Base-by-base conservation (phyloP, 2,888 invertebrate species). In the Glyphotaelius pellucidus region DNA sequence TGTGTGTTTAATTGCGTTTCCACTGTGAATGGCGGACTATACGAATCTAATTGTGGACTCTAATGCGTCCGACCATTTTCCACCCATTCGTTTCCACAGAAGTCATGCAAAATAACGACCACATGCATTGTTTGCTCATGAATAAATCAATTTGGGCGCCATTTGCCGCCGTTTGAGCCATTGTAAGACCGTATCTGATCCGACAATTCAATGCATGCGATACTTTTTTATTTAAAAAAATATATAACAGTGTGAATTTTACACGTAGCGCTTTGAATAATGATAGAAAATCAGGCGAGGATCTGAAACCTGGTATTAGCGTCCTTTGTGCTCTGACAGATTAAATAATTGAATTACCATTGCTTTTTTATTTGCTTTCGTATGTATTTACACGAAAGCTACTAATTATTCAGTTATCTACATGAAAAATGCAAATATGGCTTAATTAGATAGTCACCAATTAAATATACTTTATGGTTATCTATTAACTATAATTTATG, bases 91-190 rank as follows among this genome's bases (percentile, higher is more conserved):
- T 86, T 79, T 89, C 25, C 88, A 89, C 80, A 89, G 38, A 79
- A 79, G 67, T 35, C 67, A 35, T 25, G 88, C 88, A 32, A 38
- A 89, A 89, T 89, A 89, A 89, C 79, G 79, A 79, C 88, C 67
- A 79, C 79, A 38, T 89, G 88, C 88, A 89, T 89, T 89, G 88
- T 89, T 89, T 89, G 88, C 79, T 38, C 88, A 89, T 89, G 88
- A 89, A 89, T 89, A 89, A 89, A 89, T 89, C 88, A 89, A 89
- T 89, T 89, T 67, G 30, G 87, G 9, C 67, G 67, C 19, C 79
- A 80, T 89, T 89, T 89, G 52, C 79, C 35, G 88, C 35, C 88
- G 38, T 35, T 79, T 79, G 32, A 32, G 32, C 79, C 38, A 89
- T 89, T 89, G 88, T 89, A 35, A 89, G 25, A 25, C 35, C 79